These are phyloP conservation scores for Platycheirus rosarum DNA, from an alignment of 2,888 invertebrate species.

Conservation along the genomic window DNA sequence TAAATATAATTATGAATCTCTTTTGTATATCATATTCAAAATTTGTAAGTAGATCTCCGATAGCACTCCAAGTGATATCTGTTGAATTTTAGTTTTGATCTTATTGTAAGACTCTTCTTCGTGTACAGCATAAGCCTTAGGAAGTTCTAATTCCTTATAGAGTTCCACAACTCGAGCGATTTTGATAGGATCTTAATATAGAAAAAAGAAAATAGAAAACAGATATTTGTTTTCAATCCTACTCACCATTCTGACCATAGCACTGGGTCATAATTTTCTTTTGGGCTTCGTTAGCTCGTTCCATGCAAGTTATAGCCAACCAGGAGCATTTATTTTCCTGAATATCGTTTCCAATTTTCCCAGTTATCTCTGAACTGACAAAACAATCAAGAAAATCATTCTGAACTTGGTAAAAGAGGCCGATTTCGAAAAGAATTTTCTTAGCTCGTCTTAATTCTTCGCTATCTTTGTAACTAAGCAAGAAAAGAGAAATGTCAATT, in stretches of 20 bases:
- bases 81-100: slow-evolving; percentile 92
- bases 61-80: slow-evolving; percentile 91
- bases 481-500: not conserved
- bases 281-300: slow-evolving; percentile 89
- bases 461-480: slow-evolving; percentile 84
- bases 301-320: slow-evolving; percentile 94
- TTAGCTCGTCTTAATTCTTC: slow-evolving; percentile 93
- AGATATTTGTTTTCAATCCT: not conserved
- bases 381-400: slow-evolving; percentile 90
- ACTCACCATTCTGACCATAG: slow-evolving; percentile 86
- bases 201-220: not conserved
- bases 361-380: slow-evolving; percentile 92
- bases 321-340: slow-evolving; percentile 98
- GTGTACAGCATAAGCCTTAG: slow-evolving; percentile 89
- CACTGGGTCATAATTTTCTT: slow-evolving; percentile 88
- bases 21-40: slow-evolving; percentile 90
- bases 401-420: slow-evolving; percentile 97
- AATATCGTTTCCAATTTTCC: slow-evolving; percentile 96
- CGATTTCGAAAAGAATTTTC: slow-evolving; percentile 94
- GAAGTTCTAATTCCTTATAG: slow-evolving; percentile 90
- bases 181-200: slow-evolving; percentile 84
- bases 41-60: slow-evolving; percentile 92
- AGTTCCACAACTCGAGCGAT: slow-evolving; percentile 88
- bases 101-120: slow-evolving; percentile 93
- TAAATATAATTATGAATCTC: slow-evolving; percentile 84